Base-by-base conservation (phyloP, 2,113 vertebrate genomes). In the Axis porcinus region DNA sequence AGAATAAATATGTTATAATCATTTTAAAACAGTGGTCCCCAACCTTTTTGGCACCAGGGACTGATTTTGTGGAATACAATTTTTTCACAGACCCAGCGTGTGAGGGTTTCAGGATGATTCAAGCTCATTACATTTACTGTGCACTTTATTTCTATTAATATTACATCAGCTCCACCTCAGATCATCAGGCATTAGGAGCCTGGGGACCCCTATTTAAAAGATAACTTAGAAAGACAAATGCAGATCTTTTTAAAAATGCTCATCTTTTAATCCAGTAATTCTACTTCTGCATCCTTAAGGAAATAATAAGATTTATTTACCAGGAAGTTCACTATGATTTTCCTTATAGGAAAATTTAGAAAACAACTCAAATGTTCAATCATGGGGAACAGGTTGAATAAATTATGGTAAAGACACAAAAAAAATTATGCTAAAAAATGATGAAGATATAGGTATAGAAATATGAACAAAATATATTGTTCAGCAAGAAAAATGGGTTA, bases 171-270 rank as follows among this genome's bases (percentile, higher is more conserved):
- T 70, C n/a, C 17, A 70, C 19, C 67, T 70, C 67, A 70, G 67
- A 70, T 36, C 64, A 11, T 67, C 62, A 67, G 62, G 17, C n/a
- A 36, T 70, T 70, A 36, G 64, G 64, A 70, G 67, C n/a, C 67
- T 36, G n/a, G n/a, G 33, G 64, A 70, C 17, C 64, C n/a, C 64
- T 70, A n/a, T 36, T 70, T 93, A 95, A 54, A 82, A 86, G 7
- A 79, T 28, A 97, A 92, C 88, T 92, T 76, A 92, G 87, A 92
- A 95, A 85, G 67, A 76, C 45, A 15, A 8, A 90, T n/a, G 30
- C 30, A 86, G 28, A 83, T 76, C 25, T 47, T 94, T 89, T 57
- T 14, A 40, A 94, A 83, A 91, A 86, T 12, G 3, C 11, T 6
- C 52, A 89, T 57, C 8, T 52, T 89, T 91, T 54, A 94, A 92